A percentile compares a stretch with the other conserved stretches of the same genome.
Conservation (phyloP, 2,113 vertebrate genomes). For the Acrocephalus kingi region DNA sequence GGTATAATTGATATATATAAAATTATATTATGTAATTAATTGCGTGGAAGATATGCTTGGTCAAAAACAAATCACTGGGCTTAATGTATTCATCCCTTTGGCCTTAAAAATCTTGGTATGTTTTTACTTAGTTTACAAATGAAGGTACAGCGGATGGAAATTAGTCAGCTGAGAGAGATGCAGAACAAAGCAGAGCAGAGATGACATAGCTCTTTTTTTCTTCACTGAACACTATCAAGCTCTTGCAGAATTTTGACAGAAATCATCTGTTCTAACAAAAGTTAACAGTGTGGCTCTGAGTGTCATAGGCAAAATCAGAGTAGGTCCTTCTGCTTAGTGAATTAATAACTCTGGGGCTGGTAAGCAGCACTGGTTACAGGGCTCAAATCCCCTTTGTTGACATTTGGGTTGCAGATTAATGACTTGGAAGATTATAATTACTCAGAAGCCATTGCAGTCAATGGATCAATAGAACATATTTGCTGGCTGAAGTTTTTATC, state of each 20-base stretch:
- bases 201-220: background rate
- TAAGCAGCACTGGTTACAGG: background rate
- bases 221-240: background rate
- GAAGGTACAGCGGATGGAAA: background rate
- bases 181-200: background rate
- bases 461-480: background rate
- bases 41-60: background rate
- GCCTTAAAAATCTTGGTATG: background rate
- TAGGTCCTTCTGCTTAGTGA: background rate
- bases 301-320: background rate
- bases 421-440: background rate
- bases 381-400: background rate
- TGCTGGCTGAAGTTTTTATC: background rate
- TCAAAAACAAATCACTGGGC: background rate
- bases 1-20: background rate
- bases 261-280: background rate
- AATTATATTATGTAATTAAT: background rate
- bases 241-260: background rate
- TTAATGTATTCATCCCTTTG: background rate
- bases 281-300: background rate
- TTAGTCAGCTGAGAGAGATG: background rate
- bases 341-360: background rate
- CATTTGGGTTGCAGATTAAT: slow-evolving; percentile 21
- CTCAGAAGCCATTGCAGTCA: background rate
- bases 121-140: background rate